phyloP scores from a whole-genome alignment of 2,113 vertebrate species.

The Baryphthengus martii region DNA sequence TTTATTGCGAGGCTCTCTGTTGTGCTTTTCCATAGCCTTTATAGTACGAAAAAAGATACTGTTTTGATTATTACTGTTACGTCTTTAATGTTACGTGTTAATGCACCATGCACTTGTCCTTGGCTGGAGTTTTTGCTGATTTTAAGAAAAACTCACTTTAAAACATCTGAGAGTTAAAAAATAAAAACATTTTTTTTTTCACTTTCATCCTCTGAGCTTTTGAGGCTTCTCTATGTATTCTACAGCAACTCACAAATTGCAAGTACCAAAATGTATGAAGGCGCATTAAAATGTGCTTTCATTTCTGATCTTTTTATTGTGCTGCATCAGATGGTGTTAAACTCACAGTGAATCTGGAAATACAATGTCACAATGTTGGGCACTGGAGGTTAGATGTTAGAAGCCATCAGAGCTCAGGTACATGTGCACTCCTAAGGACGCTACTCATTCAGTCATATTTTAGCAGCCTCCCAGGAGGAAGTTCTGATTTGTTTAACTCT shows the following conservation, averaged over 20 bases:
- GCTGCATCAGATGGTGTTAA: not conserved
- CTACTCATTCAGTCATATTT: slow-evolving; percentile 13
- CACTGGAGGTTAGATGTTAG: slow-evolving; percentile 16
- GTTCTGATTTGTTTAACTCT: slow-evolving; percentile 71
- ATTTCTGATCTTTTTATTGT: not conserved
- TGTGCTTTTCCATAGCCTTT: not conserved
- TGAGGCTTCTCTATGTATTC: not conserved
- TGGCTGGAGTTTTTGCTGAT: not conserved
- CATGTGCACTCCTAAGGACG: slow-evolving; percentile 36
- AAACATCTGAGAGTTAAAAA: not conserved
- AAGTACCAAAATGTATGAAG: accelerated
- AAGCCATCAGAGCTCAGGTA: slow-evolving; percentile 42
- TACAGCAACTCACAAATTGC: not conserved
- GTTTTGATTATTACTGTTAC: not conserved
- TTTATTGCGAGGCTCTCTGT: not conserved
- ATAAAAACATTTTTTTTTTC: not conserved
- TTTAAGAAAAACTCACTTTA: not conserved
- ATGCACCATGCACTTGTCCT: not conserved
- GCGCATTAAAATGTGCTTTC: not conserved
- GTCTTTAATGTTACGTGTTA: not conserved
- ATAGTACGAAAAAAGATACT: not conserved
- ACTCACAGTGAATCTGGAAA: slow-evolving; percentile 40
- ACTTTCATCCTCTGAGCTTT: not conserved
- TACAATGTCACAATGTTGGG: not conserved
- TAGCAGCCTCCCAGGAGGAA: slow-evolving; percentile 55